Percentiles rank a stretch among this genome's conserved stretches.
Conservation (phyloP, 2,888 invertebrate genomes). For the Drosophila engyochracea region DNA sequence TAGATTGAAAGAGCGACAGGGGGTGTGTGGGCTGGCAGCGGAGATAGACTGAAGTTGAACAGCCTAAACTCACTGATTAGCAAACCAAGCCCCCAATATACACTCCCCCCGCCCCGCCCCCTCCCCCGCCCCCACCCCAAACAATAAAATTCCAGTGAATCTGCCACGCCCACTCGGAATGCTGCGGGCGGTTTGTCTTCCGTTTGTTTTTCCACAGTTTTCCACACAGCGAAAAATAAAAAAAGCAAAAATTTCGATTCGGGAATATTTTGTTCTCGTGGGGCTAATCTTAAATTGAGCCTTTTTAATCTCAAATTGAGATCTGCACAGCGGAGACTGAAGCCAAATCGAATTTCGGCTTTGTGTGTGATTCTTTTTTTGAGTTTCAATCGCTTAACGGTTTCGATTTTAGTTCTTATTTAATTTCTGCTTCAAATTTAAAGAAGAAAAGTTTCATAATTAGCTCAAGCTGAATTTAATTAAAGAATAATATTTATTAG, state of each 20-base stretch:
- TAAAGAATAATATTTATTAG: neutral
- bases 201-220: slow-evolving; percentile 25
- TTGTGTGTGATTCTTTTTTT: neutral
- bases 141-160: slow-evolving; percentile 32
- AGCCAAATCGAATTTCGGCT: neutral
- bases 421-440: neutral
- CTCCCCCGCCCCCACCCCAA: neutral
- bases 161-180: slow-evolving; percentile 9
- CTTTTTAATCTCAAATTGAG: neutral
- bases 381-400: neutral
- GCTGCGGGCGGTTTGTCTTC: slow-evolving; percentile 12
- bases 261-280: neutral
- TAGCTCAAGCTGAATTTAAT: neutral
- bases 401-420: neutral
- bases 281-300: neutral
- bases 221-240: slow-evolving; percentile 9
- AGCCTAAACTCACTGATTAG: slow-evolving; percentile 52
- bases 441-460: neutral
- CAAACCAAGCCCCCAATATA: slow-evolving; percentile 10
- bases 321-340: neutral
- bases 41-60: neutral
- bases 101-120: too few relatives aligned
- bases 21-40: neutral
- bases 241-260: neutral
- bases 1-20: neutral